Conservation (phyloP, 2,888 invertebrate species). For the Tribolium freemani region DNA sequence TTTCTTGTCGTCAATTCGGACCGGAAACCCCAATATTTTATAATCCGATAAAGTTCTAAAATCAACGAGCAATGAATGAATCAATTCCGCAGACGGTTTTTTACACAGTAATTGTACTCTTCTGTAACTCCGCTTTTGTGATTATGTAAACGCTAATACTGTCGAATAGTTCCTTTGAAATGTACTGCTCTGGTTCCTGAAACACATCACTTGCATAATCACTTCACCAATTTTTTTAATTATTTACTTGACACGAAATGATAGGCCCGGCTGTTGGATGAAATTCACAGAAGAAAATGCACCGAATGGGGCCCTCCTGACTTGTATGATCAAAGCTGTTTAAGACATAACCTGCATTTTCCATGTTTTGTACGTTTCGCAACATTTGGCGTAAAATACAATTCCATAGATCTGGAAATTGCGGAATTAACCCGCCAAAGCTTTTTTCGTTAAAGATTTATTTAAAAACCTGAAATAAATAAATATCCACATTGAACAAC, state of each 20-base stretch:
- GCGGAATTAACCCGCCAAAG: too few species aligned
- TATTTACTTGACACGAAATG: slow-evolving; percentile 84
- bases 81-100: slow-evolving; percentile 54
- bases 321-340: slow-evolving; percentile 72
- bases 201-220: slow-evolving; percentile 53
- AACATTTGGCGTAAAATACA: not conserved
- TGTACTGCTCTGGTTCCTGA: slow-evolving; percentile 90
- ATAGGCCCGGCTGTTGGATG: slow-evolving; percentile 85
- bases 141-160: slow-evolving; percentile 95
- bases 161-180: slow-evolving; percentile 94
- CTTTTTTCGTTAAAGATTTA: not conserved
- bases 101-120: slow-evolving; percentile 92
- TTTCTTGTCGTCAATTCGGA: slow-evolving; percentile 88
- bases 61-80: not conserved
- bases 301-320: slow-evolving; percentile 82
- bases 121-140: slow-evolving; percentile 92
- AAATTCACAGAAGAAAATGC: slow-evolving; percentile 86
- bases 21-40: slow-evolving; percentile 94
- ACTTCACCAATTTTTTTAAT: slow-evolving; percentile 12
- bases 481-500: not conserved
- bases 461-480: not conserved
- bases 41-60: slow-evolving; percentile 78
- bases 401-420: not conserved
- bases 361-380: slow-evolving; percentile 7
- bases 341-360: slow-evolving; percentile 14